Evolutionary conservation across 2,113 vertebrate genomes (phyloP).

Genomic region (Ia io): DNA sequence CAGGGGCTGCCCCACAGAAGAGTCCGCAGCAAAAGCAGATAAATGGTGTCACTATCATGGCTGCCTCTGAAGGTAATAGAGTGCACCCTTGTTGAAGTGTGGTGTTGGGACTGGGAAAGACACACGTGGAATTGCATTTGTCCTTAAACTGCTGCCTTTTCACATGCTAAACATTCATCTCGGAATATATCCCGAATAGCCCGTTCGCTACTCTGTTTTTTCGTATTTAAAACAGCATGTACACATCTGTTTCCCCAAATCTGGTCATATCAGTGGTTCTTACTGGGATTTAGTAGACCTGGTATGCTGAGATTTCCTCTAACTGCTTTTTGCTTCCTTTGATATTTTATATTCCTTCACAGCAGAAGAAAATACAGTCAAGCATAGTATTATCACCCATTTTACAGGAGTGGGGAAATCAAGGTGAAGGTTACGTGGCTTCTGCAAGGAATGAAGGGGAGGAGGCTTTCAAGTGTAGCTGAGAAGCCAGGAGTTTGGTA

Average conservation of each 20-base stretch:
- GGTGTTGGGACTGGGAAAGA: neutral
- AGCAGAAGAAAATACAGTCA: neutral
- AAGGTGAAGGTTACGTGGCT: neutral
- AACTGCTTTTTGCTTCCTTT: neutral
- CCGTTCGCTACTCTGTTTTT: neutral
- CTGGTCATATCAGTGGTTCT: neutral
- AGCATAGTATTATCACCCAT: neutral
- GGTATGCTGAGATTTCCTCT: neutral
- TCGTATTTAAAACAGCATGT: neutral
- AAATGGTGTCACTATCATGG: neutral
- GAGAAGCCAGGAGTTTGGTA: neutral
- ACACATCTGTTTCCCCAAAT: neutral
- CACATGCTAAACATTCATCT: neutral
- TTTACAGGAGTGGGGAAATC: neutral
- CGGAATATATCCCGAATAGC: neutral
- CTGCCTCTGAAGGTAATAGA: accelerated
- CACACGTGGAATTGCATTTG: accelerated
- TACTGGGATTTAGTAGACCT: neutral
- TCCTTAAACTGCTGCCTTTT: neutral
- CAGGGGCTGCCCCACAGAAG: neutral
- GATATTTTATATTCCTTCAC: neutral
- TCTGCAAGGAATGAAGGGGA: neutral
- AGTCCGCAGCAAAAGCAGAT: neutral
- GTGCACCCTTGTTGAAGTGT: too few species aligned
- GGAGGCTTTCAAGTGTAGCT: neutral